Conservation (phyloP, 2,797 vertebrate species). For the Rhynchonycteris naso region DNA sequence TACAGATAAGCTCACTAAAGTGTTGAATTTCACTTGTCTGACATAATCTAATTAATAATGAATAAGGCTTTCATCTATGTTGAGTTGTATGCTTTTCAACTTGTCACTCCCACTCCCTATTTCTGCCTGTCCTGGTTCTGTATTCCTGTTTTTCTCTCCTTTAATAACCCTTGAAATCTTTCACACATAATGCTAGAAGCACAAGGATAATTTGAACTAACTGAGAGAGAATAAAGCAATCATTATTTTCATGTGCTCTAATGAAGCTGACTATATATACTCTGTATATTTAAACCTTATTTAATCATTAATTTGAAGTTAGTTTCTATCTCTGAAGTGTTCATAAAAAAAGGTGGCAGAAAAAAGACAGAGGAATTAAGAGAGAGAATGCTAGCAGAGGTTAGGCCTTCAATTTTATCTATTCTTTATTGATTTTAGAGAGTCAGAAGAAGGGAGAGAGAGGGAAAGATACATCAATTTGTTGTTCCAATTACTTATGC, state of each 20-base stretch:
- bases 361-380: neutral
- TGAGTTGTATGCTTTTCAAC: neutral
- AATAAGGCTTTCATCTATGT: neutral
- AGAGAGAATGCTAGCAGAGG: neutral
- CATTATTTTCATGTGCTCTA: neutral
- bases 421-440: no score
- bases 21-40: neutral
- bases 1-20: neutral
- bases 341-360: neutral
- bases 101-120: no score
- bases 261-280: neutral
- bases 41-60: neutral
- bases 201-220: neutral
- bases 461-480: no score
- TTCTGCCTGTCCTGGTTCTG: rapidly evolving
- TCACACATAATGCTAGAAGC: neutral
- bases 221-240: neutral
- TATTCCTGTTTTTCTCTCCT: neutral
- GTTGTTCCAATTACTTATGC: no score
- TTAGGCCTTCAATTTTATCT: neutral
- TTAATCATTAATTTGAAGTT: neutral
- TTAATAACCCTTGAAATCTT: neutral
- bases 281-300: neutral
- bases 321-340: neutral
- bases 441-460: no score